Conservation (phyloP, 2,797 vertebrate species). For the Momotus momota region DNA sequence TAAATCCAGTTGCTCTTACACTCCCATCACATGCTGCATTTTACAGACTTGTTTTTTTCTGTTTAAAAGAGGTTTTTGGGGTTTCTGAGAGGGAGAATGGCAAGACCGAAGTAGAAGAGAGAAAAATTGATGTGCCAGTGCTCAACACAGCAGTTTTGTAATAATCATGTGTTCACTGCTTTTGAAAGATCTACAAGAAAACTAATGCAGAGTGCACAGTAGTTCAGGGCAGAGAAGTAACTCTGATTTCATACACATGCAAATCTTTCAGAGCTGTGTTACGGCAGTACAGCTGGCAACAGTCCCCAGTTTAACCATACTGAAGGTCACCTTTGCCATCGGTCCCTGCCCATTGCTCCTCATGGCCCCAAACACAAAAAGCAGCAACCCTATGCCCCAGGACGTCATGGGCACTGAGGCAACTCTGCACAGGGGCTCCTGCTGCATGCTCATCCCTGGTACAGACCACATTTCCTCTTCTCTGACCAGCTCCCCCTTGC, state of each 20-base stretch:
- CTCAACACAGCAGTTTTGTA: neutral
- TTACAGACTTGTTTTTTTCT: neutral
- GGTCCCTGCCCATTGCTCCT: neutral
- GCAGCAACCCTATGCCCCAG: neutral
- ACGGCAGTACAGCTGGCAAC: neutral
- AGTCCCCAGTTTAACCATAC: neutral
- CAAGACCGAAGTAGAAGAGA: neutral
- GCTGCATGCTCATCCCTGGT: neutral
- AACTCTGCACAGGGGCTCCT: neutral
- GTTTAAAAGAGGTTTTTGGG: neutral
- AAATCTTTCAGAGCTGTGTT: neutral
- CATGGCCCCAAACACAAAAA: neutral
- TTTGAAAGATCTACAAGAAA: neutral
- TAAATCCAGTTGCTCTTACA: neutral
- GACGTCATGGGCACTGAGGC: rapidly evolving
- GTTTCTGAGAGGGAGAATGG: neutral
- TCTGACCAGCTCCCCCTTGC: neutral
- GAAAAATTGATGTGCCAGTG: neutral
- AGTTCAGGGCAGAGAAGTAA: neutral
- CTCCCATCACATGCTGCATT: neutral
- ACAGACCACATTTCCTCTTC: rapidly evolving
- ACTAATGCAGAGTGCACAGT: neutral
- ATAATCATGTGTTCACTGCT: neutral
- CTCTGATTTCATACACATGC: neutral
- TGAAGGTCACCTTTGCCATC: neutral